Evolutionary conservation across 2,797 vertebrate genomes (phyloP).

Genomic region (Phrynocephalus forsythii): DNA sequence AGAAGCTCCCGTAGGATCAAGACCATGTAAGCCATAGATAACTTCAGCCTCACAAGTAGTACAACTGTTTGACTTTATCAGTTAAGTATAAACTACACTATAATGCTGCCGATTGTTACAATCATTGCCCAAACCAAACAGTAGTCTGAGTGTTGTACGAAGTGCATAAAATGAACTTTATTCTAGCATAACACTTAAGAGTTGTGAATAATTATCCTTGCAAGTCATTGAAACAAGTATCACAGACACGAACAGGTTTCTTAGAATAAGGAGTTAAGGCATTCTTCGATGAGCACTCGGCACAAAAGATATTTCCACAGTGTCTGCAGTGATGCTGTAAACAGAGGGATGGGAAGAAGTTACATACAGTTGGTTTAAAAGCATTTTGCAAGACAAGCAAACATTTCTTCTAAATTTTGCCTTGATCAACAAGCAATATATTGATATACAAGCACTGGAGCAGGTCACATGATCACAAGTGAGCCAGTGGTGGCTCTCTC

Average conservation of each 20-base stretch:
- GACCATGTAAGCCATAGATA: slow-evolving; percentile 73
- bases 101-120: slow-evolving; percentile 78
- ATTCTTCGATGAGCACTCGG: slow-evolving; percentile 91
- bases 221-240: slow-evolving; percentile 93
- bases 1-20: slow-evolving; percentile 75
- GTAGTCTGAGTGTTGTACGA: slow-evolving; percentile 81
- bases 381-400: too few relatives aligned
- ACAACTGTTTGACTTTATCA: slow-evolving; percentile 80
- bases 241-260: slow-evolving; percentile 96
- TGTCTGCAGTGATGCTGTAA: slow-evolving; percentile 97
- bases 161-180: slow-evolving; percentile 85
- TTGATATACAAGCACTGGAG: too few relatives aligned
- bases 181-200: slow-evolving; percentile 70
- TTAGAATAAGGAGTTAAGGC: slow-evolving; percentile 97
- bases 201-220: slow-evolving; percentile 84
- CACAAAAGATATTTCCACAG: slow-evolving; percentile 98
- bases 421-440: too few relatives aligned
- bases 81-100: slow-evolving; percentile 80
- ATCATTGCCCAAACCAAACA: slow-evolving; percentile 79
- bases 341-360: slow-evolving; percentile 48
- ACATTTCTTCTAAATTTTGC: too few relatives aligned
- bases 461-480: too few relatives aligned
- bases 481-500: too few relatives aligned
- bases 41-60: slow-evolving; percentile 82
- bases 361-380: neutral